Conservation (phyloP, 2,113 vertebrate genomes). For the Thinocorus orbignyianus region DNA sequence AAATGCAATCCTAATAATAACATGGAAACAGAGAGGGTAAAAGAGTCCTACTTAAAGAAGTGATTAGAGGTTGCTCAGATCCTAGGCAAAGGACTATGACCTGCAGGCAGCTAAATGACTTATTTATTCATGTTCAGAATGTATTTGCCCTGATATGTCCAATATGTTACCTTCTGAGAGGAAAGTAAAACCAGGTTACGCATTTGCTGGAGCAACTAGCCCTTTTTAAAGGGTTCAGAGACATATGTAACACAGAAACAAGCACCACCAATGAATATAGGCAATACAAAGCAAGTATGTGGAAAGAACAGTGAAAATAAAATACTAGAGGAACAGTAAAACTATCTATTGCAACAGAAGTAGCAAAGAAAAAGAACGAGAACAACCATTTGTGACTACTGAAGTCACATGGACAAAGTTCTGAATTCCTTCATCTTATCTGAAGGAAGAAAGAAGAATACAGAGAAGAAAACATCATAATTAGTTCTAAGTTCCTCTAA, state of each 20-base stretch:
- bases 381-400: neutral
- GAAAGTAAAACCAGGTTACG: neutral
- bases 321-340: neutral
- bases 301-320: neutral
- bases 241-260: rapidly evolving
- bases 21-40: rapidly evolving
- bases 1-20: neutral
- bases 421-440: neutral
- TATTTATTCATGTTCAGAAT: neutral
- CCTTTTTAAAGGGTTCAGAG: neutral
- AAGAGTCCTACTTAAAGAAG: neutral
- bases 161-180: neutral
- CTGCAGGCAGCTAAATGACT: neutral
- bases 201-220: neutral
- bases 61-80: neutral
- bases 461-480: neutral
- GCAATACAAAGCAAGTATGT: neutral
- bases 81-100: neutral
- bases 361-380: neutral
- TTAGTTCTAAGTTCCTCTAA: neutral
- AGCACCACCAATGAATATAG: neutral
- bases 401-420: neutral
- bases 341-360: neutral
- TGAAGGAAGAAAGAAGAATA: neutral
- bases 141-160: neutral